These are phyloP conservation scores for Sebastes iracundus DNA, from an alignment of 2,797 vertebrate genomes.

Conservation along the genomic window DNA sequence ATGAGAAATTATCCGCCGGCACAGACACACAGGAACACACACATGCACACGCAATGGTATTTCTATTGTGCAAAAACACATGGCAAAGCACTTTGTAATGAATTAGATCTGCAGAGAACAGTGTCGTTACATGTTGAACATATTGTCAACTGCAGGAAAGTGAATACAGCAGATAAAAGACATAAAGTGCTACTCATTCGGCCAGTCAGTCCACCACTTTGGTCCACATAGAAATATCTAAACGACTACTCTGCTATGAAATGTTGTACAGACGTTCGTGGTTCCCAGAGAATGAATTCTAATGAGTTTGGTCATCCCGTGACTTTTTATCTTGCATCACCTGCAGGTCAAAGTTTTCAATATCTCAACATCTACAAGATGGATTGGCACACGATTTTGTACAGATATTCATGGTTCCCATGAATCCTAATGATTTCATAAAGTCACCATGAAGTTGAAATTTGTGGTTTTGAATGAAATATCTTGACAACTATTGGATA, in stretches of 20 bases:
- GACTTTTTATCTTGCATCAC: neutral
- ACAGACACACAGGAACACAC: neutral
- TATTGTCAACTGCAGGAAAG: neutral
- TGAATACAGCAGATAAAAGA: neutral
- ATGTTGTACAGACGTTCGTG: neutral
- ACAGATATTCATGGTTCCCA: neutral
- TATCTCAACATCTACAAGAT: neutral
- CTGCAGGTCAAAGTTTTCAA: neutral
- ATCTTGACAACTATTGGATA: neutral
- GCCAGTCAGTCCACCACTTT: neutral
- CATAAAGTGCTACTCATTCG: neutral
- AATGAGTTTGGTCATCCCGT: neutral
- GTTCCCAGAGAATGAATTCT: neutral
- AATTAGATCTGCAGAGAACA: neutral
- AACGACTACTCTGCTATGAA: neutral
- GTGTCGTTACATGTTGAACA: neutral
- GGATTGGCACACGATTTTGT: neutral
- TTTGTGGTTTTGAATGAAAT: neutral
- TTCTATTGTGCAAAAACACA: conserved; percentile 6
- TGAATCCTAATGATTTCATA: neutral
- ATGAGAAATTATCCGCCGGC: conserved; percentile 51
- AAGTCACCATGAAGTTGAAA: neutral
- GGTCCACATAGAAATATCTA: neutral
- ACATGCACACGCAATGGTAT: neutral
- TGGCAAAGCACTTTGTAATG: conserved; percentile 6